Evolutionary conservation across 2,888 invertebrate species (phyloP).

Genomic region (Xestia sexstrigata): DNA sequence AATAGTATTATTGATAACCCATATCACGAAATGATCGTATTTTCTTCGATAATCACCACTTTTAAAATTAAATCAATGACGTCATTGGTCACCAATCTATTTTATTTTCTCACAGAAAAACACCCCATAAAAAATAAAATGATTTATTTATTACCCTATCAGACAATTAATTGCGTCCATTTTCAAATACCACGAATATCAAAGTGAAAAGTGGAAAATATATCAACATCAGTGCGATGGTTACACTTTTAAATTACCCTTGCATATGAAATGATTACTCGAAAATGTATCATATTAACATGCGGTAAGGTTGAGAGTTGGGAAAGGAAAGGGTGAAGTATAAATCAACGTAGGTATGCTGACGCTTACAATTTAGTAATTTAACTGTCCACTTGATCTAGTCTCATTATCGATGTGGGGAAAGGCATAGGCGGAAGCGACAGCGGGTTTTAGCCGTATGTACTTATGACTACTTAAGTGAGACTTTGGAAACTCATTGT

Average conservation of each 20-base stretch:
- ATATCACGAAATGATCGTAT: neutral
- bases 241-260: conserved; percentile 75
- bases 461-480: neutral
- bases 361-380: conserved; percentile 85
- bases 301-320: conserved; percentile 45
- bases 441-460: neutral
- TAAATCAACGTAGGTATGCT: conserved; percentile 82
- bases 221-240: conserved; percentile 78
- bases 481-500: neutral
- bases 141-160: conserved; percentile 66
- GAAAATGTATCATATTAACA: conserved; percentile 31
- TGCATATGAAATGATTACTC: conserved; percentile 15
- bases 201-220: conserved; percentile 77
- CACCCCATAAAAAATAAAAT: conserved; percentile 50
- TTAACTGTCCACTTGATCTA: conserved; percentile 85
- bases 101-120: conserved; percentile 37
- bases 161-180: conserved; percentile 72
- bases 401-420: conserved; percentile 75
- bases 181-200: conserved; percentile 73
- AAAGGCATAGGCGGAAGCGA: conserved; percentile 31
- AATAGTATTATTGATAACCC: neutral
- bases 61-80: neutral
- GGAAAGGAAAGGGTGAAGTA: conserved; percentile 40
- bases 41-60: neutral
- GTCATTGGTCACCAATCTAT: conserved; percentile 4